Percentiles rank a stretch among this genome's conserved stretches.
Evolutionary conservation across 2,888 invertebrate species (phyloP).

Genomic region (Cryptocephalus moraei): DNA sequence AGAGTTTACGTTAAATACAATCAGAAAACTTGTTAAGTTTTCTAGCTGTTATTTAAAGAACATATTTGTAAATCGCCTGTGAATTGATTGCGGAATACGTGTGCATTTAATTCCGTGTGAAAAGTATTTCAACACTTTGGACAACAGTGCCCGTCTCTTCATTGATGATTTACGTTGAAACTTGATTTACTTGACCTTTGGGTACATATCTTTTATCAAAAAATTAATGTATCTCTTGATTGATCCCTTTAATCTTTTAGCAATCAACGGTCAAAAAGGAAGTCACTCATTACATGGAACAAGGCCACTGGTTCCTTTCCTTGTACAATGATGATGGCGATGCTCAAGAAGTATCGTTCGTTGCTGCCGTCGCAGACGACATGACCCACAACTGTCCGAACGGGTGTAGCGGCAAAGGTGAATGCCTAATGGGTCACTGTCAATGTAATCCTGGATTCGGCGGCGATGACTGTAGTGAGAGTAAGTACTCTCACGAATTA

Average conservation of each 20-base stretch:
- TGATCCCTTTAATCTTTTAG: slow-evolving; percentile 6
- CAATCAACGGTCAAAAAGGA: slow-evolving; percentile 83
- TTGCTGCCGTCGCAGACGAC: slow-evolving; percentile 76
- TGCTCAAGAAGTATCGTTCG: slow-evolving; percentile 76
- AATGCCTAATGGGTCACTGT: slow-evolving; percentile 90
- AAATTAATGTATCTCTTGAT: no score
- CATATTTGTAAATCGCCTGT: no score
- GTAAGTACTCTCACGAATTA: slow-evolving; percentile 45
- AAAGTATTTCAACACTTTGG: no score
- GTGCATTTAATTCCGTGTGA: no score
- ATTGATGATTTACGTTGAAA: no score
- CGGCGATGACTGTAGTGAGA: slow-evolving; percentile 93
- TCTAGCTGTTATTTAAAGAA: no score
- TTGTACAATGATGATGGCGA: slow-evolving; percentile 93
- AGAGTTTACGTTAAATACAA: no score
- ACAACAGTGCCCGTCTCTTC: no score
- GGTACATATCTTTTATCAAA: no score
- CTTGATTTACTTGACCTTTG: no score
- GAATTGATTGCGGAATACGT: no score
- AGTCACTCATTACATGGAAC: slow-evolving; percentile 90
- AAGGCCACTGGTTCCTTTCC: slow-evolving; percentile 93
- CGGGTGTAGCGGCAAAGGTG: slow-evolving; percentile 94
- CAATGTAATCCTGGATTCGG: slow-evolving; percentile 95
- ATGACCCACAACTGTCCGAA: slow-evolving; percentile 94
- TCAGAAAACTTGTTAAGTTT: no score